phyloP scores from a whole-genome alignment of 2,113 vertebrate species.

The Scomber colias region DNA sequence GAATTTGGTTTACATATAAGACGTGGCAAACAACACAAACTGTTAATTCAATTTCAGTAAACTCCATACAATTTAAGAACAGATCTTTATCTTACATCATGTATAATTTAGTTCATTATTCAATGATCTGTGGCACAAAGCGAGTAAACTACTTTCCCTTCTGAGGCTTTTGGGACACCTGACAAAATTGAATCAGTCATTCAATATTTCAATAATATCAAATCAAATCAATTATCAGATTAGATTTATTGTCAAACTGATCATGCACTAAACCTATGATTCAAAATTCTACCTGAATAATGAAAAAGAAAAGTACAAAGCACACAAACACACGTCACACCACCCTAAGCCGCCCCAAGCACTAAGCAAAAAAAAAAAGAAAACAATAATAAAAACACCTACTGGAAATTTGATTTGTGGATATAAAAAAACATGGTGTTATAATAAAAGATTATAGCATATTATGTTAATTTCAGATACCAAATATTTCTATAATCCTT shows the following conservation, averaged over 20 bases:
- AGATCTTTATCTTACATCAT: background rate
- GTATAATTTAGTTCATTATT: background rate
- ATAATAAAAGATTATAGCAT: too few relatives aligned
- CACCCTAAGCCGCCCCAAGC: slow-evolving; percentile 40
- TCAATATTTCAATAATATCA: slow-evolving; percentile 55
- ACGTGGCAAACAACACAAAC: background rate
- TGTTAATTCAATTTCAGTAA: background rate
- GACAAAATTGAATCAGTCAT: slow-evolving; percentile 66
- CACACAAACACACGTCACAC: slow-evolving; percentile 72
- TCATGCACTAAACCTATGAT: slow-evolving; percentile 79
- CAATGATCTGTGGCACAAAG: slow-evolving; percentile 15
- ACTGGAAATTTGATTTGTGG: slow-evolving; percentile 24
- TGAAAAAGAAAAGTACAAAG: slow-evolving; percentile 16
- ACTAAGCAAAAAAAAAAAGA: slow-evolving; percentile 24
- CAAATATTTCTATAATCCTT: too few relatives aligned
- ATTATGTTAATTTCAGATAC: too few relatives aligned
- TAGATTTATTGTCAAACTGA: slow-evolving; percentile 64
- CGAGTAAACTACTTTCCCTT: slow-evolving; percentile 62
- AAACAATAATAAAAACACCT: background rate
- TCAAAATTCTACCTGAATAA: slow-evolving; percentile 4
- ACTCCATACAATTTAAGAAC: background rate
- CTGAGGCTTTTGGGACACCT: slow-evolving; percentile 71
- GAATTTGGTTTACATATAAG: background rate
- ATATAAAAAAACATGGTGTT: background rate
- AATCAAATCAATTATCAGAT: slow-evolving; percentile 56